Percentiles rank a stretch among this genome's conserved stretches.
Evolutionary conservation across 2,888 invertebrate species (phyloP).

Genomic region (Boloria euphrosyne): DNA sequence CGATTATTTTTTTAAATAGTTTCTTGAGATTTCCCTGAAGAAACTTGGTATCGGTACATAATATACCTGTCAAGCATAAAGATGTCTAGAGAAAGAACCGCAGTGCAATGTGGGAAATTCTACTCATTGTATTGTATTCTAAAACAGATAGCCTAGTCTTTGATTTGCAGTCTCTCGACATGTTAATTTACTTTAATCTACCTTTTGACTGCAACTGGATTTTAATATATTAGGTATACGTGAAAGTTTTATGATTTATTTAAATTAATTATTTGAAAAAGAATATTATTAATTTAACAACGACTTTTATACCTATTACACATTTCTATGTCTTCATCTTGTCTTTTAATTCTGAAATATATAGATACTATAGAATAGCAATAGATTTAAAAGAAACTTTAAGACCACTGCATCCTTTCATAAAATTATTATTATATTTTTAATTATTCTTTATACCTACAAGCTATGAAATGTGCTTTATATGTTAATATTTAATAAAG

Average conservation of each 20-base stretch:
- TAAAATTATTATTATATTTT: too few relatives aligned
- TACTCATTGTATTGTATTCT: slow-evolving; percentile 35
- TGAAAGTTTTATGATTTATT: too few relatives aligned
- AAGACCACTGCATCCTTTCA: too few relatives aligned
- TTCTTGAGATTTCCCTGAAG: slow-evolving; percentile 7
- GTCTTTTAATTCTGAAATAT: too few relatives aligned
- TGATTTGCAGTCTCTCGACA: slow-evolving; percentile 22
- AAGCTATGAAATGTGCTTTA: neutral
- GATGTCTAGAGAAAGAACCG: slow-evolving; percentile 34
- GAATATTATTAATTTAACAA: too few relatives aligned
- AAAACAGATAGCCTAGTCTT: slow-evolving; percentile 29
- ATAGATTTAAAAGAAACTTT: too few relatives aligned
- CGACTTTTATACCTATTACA: too few relatives aligned
- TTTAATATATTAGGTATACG: neutral
- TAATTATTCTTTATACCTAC: neutral
- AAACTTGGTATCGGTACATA: slow-evolving; percentile 24
- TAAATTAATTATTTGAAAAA: too few relatives aligned
- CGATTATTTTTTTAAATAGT: slow-evolving; percentile 2
- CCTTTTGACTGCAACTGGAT: neutral
- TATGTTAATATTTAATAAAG: too few relatives aligned
- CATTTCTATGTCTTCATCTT: too few relatives aligned
- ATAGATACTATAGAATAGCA: too few relatives aligned
- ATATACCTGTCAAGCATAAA: slow-evolving; percentile 24
- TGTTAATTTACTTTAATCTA: neutral
- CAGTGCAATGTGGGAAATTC: slow-evolving; percentile 33